A percentile compares a stretch with the other conserved stretches of the same genome.
Conservation (phyloP, 2,888 invertebrate genomes). For the Abscondita cerata region DNA sequence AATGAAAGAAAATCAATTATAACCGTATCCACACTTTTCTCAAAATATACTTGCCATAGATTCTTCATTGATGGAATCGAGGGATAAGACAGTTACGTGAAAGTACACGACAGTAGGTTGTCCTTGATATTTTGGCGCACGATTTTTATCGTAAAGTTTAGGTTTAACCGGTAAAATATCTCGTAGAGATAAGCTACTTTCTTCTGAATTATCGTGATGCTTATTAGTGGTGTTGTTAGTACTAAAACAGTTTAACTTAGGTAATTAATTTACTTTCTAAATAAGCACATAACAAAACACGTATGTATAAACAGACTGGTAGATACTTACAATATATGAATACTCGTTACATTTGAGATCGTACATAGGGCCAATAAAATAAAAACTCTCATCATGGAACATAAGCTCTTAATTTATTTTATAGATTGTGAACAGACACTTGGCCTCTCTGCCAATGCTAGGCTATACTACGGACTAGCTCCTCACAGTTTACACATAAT, state of each 20-base stretch:
- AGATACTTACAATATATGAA: constrained; percentile 48
- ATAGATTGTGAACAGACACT: constrained; percentile 36
- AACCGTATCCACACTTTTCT: not conserved
- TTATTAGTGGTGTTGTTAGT: constrained; percentile 26
- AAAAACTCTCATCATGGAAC: constrained; percentile 43
- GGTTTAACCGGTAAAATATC: constrained; percentile 85
- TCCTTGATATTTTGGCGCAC: constrained; percentile 84
- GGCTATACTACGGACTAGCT: constrained; percentile 49
- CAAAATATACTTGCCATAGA: constrained; percentile 74
- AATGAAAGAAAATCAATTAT: constrained; percentile 1
- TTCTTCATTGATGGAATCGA: constrained; percentile 95
- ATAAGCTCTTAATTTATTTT: constrained; percentile 41
- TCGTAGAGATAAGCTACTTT: constrained; percentile 76
- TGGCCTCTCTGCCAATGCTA: constrained; percentile 41
- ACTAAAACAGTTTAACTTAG: constrained; percentile 27
- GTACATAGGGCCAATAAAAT: constrained; percentile 47
- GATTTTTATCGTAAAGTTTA: constrained; percentile 88
- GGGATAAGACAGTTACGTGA: constrained; percentile 86
- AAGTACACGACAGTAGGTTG: constrained; percentile 90
- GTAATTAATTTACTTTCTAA: constrained; percentile 29
- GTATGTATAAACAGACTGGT: constrained; percentile 30
- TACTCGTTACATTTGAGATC: constrained; percentile 49
- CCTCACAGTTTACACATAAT: constrained; percentile 49
- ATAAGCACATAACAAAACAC: constrained; percentile 40
- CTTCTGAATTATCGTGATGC: constrained; percentile 51